Base-by-base conservation (phyloP, 2,888 invertebrate genomes). In the Chloroclystis v-ata region DNA sequence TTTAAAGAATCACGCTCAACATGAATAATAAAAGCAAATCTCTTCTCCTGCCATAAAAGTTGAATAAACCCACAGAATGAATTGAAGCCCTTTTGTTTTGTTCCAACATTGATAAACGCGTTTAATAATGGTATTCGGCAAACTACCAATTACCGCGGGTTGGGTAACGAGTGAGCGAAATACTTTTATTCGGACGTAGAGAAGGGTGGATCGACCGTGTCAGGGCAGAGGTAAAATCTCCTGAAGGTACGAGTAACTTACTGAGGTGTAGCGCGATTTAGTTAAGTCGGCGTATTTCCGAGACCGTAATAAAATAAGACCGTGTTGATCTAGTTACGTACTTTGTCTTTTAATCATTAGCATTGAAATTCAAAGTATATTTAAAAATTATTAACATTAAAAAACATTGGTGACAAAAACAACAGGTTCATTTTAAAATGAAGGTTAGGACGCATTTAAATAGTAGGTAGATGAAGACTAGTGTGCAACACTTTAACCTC, bases 251-350 rank as follows among this genome's bases (percentile, higher is more conserved):
- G 5, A 4, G 20, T 20, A 20, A 20, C 20, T 20, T 56, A 54
- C 43, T 54, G 57, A 60, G 50, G 50, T 60, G 50, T 57, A 47
- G 42, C 43, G 41, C 54, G 56, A 61, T 63, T 61, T 55, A 56
- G 50, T 57, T 59, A 57, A 53, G 52, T 42, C 49, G 56, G 45
- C 50, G 53, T 54, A 57, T 57, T 56, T 48, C 54, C 46, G 57
- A 57, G 46, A 56, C 60, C 60, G 55, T 52, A 59, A 59, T 60
- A 56, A 57, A 55, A 53, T 49, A 47, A 20, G 5, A 20, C 20
- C 20, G 20, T 20, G 20, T 20, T 2, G 20, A 20, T 20, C 20
- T 20, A 20, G 20, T 5, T 5, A 4, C 20, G 20, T 20, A 20
- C 20, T 20, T 20, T 20, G 20, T 20, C 20, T 20, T 20, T 20